phyloP scores from a whole-genome alignment of 2,888 invertebrate genomes.

The Sphaerophoria rueppellii region DNA sequence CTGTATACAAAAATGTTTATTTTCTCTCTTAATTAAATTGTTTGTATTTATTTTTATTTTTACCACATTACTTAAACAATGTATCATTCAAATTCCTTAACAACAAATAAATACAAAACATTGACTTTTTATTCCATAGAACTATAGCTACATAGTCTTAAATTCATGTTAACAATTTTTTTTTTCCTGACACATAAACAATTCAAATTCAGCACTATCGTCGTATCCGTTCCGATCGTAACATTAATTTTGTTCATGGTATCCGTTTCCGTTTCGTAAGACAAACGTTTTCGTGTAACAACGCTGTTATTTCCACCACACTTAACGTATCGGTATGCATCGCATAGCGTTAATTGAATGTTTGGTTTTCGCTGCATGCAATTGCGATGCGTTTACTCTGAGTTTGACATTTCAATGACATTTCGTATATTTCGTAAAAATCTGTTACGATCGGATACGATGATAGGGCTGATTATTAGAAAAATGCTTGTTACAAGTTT shows the following conservation, averaged over 20 bases:
- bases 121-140: conserved; percentile 52
- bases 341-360: too few relatives aligned
- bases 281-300: background rate
- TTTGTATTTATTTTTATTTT: conserved; percentile 41
- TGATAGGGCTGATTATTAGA: too few relatives aligned
- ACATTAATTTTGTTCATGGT: too few relatives aligned
- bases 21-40: conserved; percentile 20
- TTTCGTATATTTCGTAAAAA: too few relatives aligned
- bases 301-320: background rate
- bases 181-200: conserved; percentile 6
- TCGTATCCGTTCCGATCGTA: too few relatives aligned
- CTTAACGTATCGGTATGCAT: too few relatives aligned
- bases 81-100: conserved; percentile 40
- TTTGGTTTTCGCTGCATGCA: too few relatives aligned
- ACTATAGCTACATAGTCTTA: conserved; percentile 11
- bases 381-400: too few relatives aligned
- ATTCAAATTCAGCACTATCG: too few relatives aligned
- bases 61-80: conserved; percentile 26
- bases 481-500: too few relatives aligned
- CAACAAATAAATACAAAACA: conserved; percentile 46
- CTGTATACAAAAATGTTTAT: conserved; percentile 3
- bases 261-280: background rate
- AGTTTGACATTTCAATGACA: too few relatives aligned
- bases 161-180: conserved; percentile 4
- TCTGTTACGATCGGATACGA: too few relatives aligned